Evolutionary conservation across 2,113 vertebrate species (phyloP).

Genomic region (Sphaerodactylus townsendi): DNA sequence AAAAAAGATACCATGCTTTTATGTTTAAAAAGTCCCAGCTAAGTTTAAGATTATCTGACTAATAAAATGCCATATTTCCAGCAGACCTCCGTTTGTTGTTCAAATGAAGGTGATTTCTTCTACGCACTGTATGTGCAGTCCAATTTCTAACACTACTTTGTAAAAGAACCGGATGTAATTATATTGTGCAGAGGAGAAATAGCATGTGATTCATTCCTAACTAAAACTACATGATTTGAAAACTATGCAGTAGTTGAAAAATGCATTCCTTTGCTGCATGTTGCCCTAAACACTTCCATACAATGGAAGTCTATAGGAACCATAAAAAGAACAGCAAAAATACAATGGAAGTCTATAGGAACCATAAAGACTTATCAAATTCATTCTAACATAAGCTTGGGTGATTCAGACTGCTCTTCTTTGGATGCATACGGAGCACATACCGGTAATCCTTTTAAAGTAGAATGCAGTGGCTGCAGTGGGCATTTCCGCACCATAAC

Average conservation of each 20-base stretch:
- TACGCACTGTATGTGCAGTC: background rate
- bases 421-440: too few species aligned
- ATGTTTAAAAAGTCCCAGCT: conserved; percentile 1
- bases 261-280: background rate
- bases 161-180: background rate
- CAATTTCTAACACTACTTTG: background rate
- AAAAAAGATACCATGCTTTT: conserved; percentile 19
- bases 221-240: background rate
- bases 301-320: background rate
- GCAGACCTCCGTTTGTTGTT: background rate
- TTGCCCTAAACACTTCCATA: background rate
- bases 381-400: too few species aligned
- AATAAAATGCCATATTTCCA: background rate
- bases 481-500: too few species aligned
- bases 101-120: background rate
- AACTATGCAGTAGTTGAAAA: background rate
- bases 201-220: background rate
- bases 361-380: too few species aligned
- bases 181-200: background rate
- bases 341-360: background rate
- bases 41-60: background rate
- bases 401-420: too few species aligned
- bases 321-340: too few species aligned
- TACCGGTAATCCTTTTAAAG: too few species aligned
- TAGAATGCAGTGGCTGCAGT: too few species aligned